phyloP scores from a whole-genome alignment of 2,888 invertebrate species.

The Rutpela maculata region DNA sequence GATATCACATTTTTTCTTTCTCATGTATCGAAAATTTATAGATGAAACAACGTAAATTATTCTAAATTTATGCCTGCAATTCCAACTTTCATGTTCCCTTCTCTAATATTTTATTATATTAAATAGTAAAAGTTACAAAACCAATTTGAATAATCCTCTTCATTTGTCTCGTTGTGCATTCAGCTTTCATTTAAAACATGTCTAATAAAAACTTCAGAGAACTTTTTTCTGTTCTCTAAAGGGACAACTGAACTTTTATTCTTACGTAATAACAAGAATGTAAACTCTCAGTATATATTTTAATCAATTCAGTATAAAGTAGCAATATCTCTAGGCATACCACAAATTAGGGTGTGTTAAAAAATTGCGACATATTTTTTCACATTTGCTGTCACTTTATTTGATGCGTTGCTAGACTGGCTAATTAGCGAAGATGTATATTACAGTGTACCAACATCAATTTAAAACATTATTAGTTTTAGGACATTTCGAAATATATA shows the following conservation, averaged over 20 bases:
- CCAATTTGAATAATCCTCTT: conserved; percentile 7
- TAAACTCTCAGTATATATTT: too few species aligned
- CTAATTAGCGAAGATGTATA: conserved; percentile 39
- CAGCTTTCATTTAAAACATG: background rate
- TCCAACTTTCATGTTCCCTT: background rate
- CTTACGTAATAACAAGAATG: background rate
- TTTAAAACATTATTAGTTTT: conserved; percentile 39
- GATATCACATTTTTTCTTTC: background rate
- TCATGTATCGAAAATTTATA: too few species aligned
- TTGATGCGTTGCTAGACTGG: conserved; percentile 14
- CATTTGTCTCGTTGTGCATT: conserved; percentile 9
- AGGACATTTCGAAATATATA: conserved; percentile 38
- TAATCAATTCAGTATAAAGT: background rate
- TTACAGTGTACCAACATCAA: conserved; percentile 22
- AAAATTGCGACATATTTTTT: conserved; percentile 12
- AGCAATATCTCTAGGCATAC: background rate
- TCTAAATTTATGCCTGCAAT: background rate
- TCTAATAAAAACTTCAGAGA: background rate
- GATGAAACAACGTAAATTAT: background rate
- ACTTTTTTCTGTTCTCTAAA: background rate
- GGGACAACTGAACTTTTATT: background rate
- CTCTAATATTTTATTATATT: background rate
- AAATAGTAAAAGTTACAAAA: background rate
- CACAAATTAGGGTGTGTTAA: conserved; percentile 14
- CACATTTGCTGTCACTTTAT: conserved; percentile 20